A percentile compares a stretch with the other conserved stretches of the same genome.
Evolutionary conservation across 92 coral and sea anemone genomes (phyloP).

Genomic region (Paramuricea clavata): DNA sequence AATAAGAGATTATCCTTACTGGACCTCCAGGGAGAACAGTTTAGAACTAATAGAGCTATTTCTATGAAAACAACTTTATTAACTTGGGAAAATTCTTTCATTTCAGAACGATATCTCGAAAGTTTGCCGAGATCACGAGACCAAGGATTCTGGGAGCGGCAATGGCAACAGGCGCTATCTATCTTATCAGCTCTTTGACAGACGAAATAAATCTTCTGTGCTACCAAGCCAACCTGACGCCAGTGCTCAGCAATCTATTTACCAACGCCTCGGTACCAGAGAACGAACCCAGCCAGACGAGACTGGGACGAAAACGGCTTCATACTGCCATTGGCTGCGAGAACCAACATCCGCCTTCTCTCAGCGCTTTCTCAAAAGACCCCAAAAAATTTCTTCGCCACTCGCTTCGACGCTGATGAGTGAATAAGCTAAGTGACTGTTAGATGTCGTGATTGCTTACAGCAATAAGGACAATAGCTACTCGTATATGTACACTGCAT

Average conservation of each 20-base stretch:
- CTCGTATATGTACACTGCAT: too few species aligned
- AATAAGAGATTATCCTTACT: too few species aligned
- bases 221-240: constrained; percentile 84
- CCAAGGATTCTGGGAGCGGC: constrained; percentile 97
- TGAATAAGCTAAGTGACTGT: not conserved
- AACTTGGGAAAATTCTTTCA: constrained; percentile 9
- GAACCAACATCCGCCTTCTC: constrained; percentile 15
- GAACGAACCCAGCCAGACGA: not conserved
- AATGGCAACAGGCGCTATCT: constrained; percentile 90
- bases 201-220: constrained; percentile 93
- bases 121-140: constrained; percentile 89
- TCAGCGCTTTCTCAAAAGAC: constrained; percentile 28
- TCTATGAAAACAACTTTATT: too few species aligned
- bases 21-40: too few species aligned
- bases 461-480: not conserved
- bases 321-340: not conserved
- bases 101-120: constrained; percentile 89
- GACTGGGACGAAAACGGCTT: constrained; percentile 3
- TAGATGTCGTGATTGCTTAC: not conserved
- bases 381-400: constrained; percentile 37
- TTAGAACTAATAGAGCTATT: too few species aligned
- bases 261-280: not conserved
- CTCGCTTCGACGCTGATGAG: constrained; percentile 33
- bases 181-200: constrained; percentile 86
- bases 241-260: constrained; percentile 5